Evolutionary conservation across 1,140 invertebrate genomes (phyloP), one percentile per base, ranked within the genome.

Genomic region (Pantala flavescens): DNA sequence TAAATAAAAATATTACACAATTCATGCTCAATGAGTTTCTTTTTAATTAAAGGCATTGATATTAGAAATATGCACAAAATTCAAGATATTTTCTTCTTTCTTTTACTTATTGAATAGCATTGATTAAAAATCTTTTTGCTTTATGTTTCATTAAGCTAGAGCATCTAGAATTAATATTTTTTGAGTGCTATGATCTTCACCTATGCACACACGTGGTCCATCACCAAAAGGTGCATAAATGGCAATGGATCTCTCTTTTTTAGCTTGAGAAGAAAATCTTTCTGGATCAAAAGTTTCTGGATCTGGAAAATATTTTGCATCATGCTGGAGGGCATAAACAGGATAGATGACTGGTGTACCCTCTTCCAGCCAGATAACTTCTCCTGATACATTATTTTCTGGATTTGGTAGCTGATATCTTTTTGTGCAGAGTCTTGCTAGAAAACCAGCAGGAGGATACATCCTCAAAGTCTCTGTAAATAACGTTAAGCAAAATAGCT

Each of bases 271-370:
- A 0, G 81, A 77, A 78, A 90, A 91, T 76, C 88, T 80, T 73
- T 90, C 87, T 0, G 90, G 90, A 80, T 89, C 83, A 77, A 89
- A 91, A 19, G 79, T 80, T 0, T 87, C 82, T 0, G 90, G 89
- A 74, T 91, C 81, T 2, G 86, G 82, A 79, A 84, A 91, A 71
- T 83, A 82, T 43, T 85, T 74, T 0, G 84, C 80, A 78, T 89
- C 85, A 16, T 76, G 74, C 16, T 84, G 83, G 0, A 86, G 23
- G 0, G 76, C 79, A 7, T 79, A 79, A 0, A 85, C 78, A 3
- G 87, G 84, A 73, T 87, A 16, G n/a, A 63, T 21, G n/a, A 63
- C 12, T 16, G 49, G 49, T 19, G n/a, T 63, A 1, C 49, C 49
- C n/a, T 63, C n/a, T 21, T 63, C 49, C n/a, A 90, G 84, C 16